Evolutionary conservation across 53 echinoderm and acorn worm species (phyloP), one percentile per base, ranked within the genome.

Genomic region (Stichopus horrens): DNA sequence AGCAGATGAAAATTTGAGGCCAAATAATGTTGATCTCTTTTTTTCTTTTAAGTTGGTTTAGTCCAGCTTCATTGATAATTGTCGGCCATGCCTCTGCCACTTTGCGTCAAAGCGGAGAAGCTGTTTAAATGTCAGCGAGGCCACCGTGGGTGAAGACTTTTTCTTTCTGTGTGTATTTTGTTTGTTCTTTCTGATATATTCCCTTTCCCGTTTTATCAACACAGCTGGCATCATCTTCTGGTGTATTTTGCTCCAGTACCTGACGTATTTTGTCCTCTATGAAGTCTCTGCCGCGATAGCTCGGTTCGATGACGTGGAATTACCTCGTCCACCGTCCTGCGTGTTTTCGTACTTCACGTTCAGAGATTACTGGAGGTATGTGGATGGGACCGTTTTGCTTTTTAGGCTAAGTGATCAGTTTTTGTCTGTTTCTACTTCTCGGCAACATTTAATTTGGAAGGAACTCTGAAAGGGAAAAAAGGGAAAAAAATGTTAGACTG

Each of bases 161-260:
- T 10, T 59, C 8, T 59, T 59, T 59, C 59, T 59, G 59, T 59
- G 11, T 59, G 11, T 59, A 71, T 13, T 13, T 71, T 20, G 71
- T 18, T 71, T 21, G 71, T 71, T 71, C 19, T 10, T 71, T 5
- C 5, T 71, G 71, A 71, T 16, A 7, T 18, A 71, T 13, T 71
- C 18, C 18, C n/a, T 13, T 71, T 18, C 18, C n/a, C 19, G 71
- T 71, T 71, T 71, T 20, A 16, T 18, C n/a, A 7, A 13, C 16
- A 81, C 81, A 81, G 81, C 58, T 58, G 81, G 81, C 9, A 58
- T 81, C 56, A 81, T 81, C 13, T 81, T 81, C 81, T 81, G 81
- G 81, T 81, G 81, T 56, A 57, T 57, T 21, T 58, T 81, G 21
- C 81, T 56, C 55, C 81, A 81, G 5, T 81, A 57, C 7, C 53